Base-by-base conservation (phyloP, 2,888 invertebrate species). In the Campoplex capitator region DNA sequence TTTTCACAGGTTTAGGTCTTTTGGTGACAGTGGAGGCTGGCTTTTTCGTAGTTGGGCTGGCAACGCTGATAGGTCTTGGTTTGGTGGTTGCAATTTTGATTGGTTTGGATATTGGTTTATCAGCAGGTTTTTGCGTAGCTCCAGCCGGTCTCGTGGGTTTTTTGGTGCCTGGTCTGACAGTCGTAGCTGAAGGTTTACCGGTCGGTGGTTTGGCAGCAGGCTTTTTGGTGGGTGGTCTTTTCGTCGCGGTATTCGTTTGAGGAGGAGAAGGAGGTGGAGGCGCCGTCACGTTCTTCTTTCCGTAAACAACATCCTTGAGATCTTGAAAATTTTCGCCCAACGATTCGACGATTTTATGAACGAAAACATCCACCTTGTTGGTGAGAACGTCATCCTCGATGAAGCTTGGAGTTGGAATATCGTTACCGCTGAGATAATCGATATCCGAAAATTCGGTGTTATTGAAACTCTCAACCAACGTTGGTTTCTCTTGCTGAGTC, bases 301-400 rank as follows among this genome's bases (percentile, higher is more conserved):
- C 96, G 81, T 96, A 96, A 18, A 98, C 97, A 86, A 98, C 96
- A 90, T 98, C 97, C 89, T 97, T 97, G 16, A 98, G 93, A 76
- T 97, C 97, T 90, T 97, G 96, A 93, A 98, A 98, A 42, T 98
- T 98, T 1, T 97, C 97, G 94, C 98, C 97, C 1, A 98, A 95
- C 32, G 97, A 97, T 88, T 97, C 96, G 13, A 98, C 97, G 23
- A 98, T 97, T 94, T 98, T 97, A 91, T 97, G 97, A 0, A 98
- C 98, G 89, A 98, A 97, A 0, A 97, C 95, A 91, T 97, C 97
- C 94, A 98, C 97, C 94, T 98, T 98, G 62, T 97, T 96, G 89
- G 97, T 97, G 1, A 98, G 93, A 82, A 96, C 96, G 1, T 96
- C 96, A 90, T 98, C 98, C 92, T 97, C 97, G 16, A 96, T 95